Conservation (phyloP, 2,113 vertebrate species). For the Bubo bubo region DNA sequence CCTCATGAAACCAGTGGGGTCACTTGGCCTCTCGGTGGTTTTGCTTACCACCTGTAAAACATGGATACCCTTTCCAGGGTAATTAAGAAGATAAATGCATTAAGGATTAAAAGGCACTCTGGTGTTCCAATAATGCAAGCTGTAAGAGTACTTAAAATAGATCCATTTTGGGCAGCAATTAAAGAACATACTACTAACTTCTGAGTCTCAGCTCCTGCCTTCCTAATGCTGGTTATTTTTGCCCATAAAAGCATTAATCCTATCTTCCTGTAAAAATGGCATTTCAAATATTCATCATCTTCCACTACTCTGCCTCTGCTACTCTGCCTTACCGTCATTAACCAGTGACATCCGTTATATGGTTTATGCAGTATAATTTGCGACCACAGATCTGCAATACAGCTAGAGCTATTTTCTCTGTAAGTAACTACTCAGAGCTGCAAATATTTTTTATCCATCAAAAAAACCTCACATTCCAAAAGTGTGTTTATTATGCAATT, state of each 20-base stretch:
- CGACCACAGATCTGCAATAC: not conserved
- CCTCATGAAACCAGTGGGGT: not conserved
- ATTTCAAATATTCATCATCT: conserved; percentile 35
- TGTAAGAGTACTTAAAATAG: conserved; percentile 27
- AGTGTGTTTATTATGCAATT: not conserved
- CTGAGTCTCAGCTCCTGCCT: not conserved
- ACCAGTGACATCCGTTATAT: not conserved
- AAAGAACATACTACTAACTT: conserved; percentile 25
- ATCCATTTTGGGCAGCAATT: conserved; percentile 29
- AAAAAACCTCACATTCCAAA: not conserved
- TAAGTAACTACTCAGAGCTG: not conserved
- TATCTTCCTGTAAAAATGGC: conserved; percentile 14
- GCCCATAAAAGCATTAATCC: conserved; percentile 30
- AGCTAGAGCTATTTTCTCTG: not conserved
- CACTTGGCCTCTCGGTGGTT: not conserved
- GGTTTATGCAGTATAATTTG: not conserved
- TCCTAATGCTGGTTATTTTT: conserved; percentile 48
- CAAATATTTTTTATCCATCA: not conserved
- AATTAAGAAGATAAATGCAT: conserved; percentile 40
- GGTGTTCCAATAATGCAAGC: not conserved
- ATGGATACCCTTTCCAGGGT: not conserved
- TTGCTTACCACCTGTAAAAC: not conserved
- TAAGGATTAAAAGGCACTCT: conserved; percentile 17
- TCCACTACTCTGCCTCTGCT: not conserved
- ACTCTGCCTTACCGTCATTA: not conserved